These are phyloP conservation scores for Platichthys stellatus DNA, from an alignment of 2,113 vertebrate species.

Conservation along the genomic window DNA sequence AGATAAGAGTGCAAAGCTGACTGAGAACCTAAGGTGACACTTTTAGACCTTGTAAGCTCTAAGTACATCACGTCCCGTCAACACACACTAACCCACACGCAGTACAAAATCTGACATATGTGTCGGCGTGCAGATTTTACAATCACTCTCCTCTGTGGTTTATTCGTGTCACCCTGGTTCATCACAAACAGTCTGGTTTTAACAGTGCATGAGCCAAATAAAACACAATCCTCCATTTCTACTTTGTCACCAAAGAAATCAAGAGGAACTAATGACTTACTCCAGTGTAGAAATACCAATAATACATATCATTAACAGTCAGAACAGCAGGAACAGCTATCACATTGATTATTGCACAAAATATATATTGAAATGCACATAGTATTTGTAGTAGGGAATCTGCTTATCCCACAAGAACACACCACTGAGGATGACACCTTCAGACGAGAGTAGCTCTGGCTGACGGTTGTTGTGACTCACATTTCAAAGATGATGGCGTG, in stretches of 20 bases:
- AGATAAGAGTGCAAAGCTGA: slow-evolving; percentile 80
- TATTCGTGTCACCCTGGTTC: slow-evolving; percentile 53
- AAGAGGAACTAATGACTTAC: slow-evolving; percentile 41
- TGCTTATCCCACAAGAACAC: not conserved
- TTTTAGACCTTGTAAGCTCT: slow-evolving; percentile 72
- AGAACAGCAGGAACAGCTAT: slow-evolving; percentile 61
- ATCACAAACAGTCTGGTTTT: slow-evolving; percentile 77
- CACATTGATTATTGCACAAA: slow-evolving; percentile 74
- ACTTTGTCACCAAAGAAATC: slow-evolving; percentile 45
- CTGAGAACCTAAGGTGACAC: slow-evolving; percentile 73
- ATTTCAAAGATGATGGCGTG: slow-evolving; percentile 16
- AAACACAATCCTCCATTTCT: slow-evolving; percentile 60
- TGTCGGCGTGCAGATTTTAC: not conserved
- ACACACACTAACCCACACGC: not conserved
- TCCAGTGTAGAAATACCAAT: slow-evolving; percentile 48
- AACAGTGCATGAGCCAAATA: slow-evolving; percentile 80
- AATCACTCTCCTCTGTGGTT: not conserved
- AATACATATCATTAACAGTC: slow-evolving; percentile 71
- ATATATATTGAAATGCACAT: slow-evolving; percentile 58
- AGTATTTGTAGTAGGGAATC: slow-evolving; percentile 32
- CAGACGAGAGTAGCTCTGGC: slow-evolving; percentile 16
- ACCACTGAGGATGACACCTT: slow-evolving; percentile 29
- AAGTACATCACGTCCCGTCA: slow-evolving; percentile 47
- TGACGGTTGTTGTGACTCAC: slow-evolving; percentile 28
- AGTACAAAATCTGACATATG: slow-evolving; percentile 10